These are phyloP conservation scores for Alloplasta piceator DNA, from an alignment of 2,888 invertebrate species.

Conservation along the genomic window DNA sequence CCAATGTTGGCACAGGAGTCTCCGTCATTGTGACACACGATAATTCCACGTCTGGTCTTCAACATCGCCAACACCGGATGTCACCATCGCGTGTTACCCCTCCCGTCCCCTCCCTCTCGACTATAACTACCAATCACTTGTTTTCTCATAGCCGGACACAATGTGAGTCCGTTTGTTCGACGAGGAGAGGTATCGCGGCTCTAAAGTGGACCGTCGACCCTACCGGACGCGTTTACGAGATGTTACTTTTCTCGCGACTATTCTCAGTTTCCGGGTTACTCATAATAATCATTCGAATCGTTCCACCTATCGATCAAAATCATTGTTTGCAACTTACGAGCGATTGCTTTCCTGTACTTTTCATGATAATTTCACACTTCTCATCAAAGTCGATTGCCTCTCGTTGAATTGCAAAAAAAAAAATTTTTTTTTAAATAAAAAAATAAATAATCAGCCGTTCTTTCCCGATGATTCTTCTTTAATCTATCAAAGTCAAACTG, in stretches of 20 bases:
- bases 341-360: too few species aligned
- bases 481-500: background rate
- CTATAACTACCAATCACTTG: slow-evolving; percentile 71
- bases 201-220: slow-evolving; percentile 44
- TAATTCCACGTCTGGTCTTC: slow-evolving; percentile 34
- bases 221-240: slow-evolving; percentile 53
- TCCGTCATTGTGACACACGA: slow-evolving; percentile 58
- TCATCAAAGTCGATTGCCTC: too few species aligned
- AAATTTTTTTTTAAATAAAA: too few species aligned
- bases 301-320: too few species aligned
- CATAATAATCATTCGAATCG: too few species aligned
- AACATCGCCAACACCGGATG: slow-evolving; percentile 71
- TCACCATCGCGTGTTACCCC: slow-evolving; percentile 70
- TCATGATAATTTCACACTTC: too few species aligned
- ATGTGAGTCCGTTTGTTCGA: slow-evolving; percentile 12
- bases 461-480: background rate
- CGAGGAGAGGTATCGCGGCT: slow-evolving; percentile 24
- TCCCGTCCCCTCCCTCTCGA: slow-evolving; percentile 22
- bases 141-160: slow-evolving; percentile 43
- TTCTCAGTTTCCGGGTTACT: slow-evolving; percentile 11
- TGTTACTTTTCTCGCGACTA: slow-evolving; percentile 31
- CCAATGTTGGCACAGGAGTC: slow-evolving; percentile 56
- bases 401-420: too few species aligned
- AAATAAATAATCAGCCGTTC: too few species aligned
- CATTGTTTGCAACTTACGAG: too few species aligned